Conservation (phyloP, 2,113 vertebrate species). For the Ranitomeya variabilis region DNA sequence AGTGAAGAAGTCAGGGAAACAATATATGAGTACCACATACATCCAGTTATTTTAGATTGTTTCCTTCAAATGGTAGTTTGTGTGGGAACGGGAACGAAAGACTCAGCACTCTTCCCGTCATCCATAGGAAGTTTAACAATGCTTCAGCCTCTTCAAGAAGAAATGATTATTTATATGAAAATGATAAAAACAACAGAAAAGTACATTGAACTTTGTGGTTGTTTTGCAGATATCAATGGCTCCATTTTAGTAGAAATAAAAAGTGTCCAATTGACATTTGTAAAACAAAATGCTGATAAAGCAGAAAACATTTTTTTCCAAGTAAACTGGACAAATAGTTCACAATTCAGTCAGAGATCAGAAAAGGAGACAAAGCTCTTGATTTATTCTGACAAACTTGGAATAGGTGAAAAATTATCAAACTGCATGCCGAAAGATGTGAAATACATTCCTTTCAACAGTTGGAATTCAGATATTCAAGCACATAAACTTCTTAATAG, state of each 20-base stretch:
- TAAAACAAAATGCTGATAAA: conserved; percentile 63
- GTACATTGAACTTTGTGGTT: conserved; percentile 80
- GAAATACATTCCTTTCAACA: conserved; percentile 65
- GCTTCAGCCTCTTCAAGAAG: conserved; percentile 71
- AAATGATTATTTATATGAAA: conserved; percentile 83
- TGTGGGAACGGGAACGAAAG: conserved; percentile 61
- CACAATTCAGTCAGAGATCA: conserved; percentile 34
- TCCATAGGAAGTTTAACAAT: conserved; percentile 75
- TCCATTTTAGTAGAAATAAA: conserved; percentile 78
- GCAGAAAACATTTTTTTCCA: conserved; percentile 76
- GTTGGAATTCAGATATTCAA: conserved; percentile 60
- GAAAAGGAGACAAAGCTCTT: conserved; percentile 62
- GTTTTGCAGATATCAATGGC: conserved; percentile 77
- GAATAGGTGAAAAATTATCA: conserved; percentile 63
- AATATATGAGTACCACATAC: conserved; percentile 77
- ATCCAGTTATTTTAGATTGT: conserved; percentile 83
- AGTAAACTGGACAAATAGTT: conserved; percentile 69
- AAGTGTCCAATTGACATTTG: conserved; percentile 72
- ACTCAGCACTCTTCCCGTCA: conserved; percentile 76
- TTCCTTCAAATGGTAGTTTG: conserved; percentile 81
- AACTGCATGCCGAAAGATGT: no score
- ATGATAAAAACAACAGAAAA: conserved; percentile 68
- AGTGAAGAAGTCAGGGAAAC: conserved; percentile 64
- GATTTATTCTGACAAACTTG: conserved; percentile 76
- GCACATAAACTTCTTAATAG: conserved; percentile 60